Evolutionary conservation across 2,888 invertebrate species (phyloP).

Genomic region (Tigriopus californicus): DNA sequence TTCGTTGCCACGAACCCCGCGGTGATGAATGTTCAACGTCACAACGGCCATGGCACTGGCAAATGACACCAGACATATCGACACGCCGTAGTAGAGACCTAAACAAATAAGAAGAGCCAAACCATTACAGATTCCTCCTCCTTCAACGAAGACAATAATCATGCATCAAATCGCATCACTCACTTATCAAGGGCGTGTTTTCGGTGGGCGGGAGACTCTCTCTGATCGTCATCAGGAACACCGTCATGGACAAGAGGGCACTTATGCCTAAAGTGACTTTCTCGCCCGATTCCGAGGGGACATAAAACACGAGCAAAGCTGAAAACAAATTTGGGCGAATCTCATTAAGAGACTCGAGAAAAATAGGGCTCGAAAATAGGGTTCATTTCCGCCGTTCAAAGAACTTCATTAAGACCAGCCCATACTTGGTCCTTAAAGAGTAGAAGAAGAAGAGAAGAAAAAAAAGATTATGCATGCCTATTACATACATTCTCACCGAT

Average conservation of each 20-base stretch:
- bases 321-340: constrained; percentile 22
- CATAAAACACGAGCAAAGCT: constrained; percentile 68
- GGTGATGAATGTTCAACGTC: constrained; percentile 64
- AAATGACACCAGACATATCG: constrained; percentile 59
- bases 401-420: not conserved
- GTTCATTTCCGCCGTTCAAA: not conserved
- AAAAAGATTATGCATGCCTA: not conserved
- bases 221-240: constrained; percentile 67
- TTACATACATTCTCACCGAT: constrained; percentile 39
- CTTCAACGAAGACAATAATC: not conserved
- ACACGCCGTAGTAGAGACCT: constrained; percentile 65
- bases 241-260: constrained; percentile 69
- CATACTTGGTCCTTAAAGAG: too few relatives aligned
- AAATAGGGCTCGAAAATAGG: too few relatives aligned
- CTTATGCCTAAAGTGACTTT: constrained; percentile 71
- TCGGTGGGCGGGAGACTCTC: constrained; percentile 70
- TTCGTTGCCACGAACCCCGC: constrained; percentile 57
- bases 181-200: constrained; percentile 67
- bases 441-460: too few relatives aligned
- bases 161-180: constrained; percentile 28
- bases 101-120: constrained; percentile 23
- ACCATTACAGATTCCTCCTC: not conserved
- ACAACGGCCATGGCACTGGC: constrained; percentile 63
- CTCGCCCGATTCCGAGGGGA: constrained; percentile 68
- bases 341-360: too few relatives aligned